phyloP scores from a whole-genome alignment of 2,888 invertebrate species.

The Cordilura impudica region DNA sequence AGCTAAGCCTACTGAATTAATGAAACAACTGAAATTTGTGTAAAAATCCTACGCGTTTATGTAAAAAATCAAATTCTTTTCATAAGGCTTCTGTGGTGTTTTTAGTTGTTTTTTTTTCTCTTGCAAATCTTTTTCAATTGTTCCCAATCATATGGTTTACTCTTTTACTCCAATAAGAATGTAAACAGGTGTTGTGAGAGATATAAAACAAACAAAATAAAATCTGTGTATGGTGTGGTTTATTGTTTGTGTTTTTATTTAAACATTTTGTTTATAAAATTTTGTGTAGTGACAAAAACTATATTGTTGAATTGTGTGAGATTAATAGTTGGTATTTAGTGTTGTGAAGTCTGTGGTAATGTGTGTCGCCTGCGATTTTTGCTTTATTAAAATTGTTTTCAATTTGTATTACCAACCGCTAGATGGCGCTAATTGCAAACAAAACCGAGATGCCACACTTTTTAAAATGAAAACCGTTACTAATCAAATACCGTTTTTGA shows the following conservation, averaged over 20 bases:
- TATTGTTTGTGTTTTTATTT: conserved; percentile 23
- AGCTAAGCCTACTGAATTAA: neutral
- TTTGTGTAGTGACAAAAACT: neutral
- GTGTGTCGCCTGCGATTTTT: too few relatives aligned
- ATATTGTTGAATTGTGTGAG: too few relatives aligned
- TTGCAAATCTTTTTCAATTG: conserved; percentile 32
- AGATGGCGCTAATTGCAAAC: too few relatives aligned
- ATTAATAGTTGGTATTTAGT: neutral
- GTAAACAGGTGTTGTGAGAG: conserved; percentile 61
- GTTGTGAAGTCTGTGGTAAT: too few relatives aligned
- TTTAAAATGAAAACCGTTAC: too few relatives aligned
- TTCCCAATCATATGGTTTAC: conserved; percentile 28
- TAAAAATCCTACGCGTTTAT: conserved; percentile 34
- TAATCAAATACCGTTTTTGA: too few relatives aligned
- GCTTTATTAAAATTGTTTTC: neutral
- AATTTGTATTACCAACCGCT: neutral
- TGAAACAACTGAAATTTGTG: conserved; percentile 8
- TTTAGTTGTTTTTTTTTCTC: conserved; percentile 31
- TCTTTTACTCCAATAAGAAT: conserved; percentile 51
- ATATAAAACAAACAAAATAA: conserved; percentile 64
- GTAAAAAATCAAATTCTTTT: conserved; percentile 30
- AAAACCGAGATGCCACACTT: too few relatives aligned
- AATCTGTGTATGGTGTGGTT: conserved; percentile 36
- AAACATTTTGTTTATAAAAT: conserved; percentile 11
- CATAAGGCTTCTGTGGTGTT: conserved; percentile 55